Conservation (phyloP, 2,113 vertebrate species). For the Pantherophis guttatus region DNA sequence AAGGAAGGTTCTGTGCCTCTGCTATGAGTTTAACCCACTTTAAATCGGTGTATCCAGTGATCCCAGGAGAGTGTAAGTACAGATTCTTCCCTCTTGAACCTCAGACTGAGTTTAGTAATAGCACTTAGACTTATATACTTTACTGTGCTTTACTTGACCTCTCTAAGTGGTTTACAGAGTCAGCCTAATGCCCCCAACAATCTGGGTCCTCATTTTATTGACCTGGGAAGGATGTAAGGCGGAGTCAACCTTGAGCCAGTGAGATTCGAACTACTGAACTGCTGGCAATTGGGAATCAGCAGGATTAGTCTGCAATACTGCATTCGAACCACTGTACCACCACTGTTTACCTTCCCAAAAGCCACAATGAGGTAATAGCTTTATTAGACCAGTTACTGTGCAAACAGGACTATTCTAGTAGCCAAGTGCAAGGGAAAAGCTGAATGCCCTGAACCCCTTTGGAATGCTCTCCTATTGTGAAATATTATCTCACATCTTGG, state of each 20-base stretch:
- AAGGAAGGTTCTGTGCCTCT: neutral
- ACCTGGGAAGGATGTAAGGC: no score
- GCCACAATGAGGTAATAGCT: neutral
- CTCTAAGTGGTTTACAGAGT: no score
- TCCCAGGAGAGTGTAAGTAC: neutral
- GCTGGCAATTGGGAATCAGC: no score
- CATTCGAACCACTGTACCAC: no score
- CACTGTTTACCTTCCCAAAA: neutral
- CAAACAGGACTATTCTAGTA: neutral
- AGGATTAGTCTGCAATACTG: no score
- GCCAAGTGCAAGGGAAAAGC: neutral
- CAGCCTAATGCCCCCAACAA: no score
- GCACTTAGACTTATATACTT: no score
- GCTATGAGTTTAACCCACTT: neutral
- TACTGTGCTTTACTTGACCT: no score
- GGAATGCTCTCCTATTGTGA: neutral
- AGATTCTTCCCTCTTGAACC: neutral
- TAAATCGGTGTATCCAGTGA: neutral
- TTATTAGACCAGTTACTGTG: neutral
- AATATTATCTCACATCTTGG: neutral
- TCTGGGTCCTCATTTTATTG: no score
- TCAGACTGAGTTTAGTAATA: neutral
- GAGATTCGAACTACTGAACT: no score
- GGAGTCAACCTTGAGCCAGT: no score
- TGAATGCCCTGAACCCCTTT: neutral